Percentiles rank a stretch among this genome's conserved stretches.
phyloP scores from a whole-genome alignment of 2,888 invertebrate genomes.

The Melipona bicolor region DNA sequence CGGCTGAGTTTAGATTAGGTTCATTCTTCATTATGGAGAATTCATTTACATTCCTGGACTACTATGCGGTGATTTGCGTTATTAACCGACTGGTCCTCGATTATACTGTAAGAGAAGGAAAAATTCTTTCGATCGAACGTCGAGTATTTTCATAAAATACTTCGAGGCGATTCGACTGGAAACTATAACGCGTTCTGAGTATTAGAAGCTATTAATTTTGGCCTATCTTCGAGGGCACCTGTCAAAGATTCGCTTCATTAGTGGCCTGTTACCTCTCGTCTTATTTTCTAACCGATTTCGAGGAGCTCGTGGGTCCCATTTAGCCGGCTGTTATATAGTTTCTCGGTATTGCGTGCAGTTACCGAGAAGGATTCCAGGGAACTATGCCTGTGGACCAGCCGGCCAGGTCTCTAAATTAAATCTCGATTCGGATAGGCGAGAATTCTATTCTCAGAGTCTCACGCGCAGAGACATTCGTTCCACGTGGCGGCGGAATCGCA shows the following conservation, averaged over 20 bases:
- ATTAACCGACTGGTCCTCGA: slow-evolving; percentile 5
- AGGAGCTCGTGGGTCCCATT: neutral
- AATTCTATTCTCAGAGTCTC: slow-evolving; percentile 41
- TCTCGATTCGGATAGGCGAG: slow-evolving; percentile 62
- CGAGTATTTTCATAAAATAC: neutral
- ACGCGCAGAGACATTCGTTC: slow-evolving; percentile 35
- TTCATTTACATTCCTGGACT: slow-evolving; percentile 47
- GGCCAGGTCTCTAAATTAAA: slow-evolving; percentile 61
- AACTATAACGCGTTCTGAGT: neutral
- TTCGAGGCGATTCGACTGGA: neutral
- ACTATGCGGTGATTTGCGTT: slow-evolving; percentile 31
- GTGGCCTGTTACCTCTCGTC: neutral
- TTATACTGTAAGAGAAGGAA: no score
- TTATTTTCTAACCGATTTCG: neutral
- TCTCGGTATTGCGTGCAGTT: slow-evolving; percentile 54
- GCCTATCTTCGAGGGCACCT: neutral
- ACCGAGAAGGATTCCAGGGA: slow-evolving; percentile 43
- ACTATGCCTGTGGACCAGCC: slow-evolving; percentile 25
- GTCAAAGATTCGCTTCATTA: slow-evolving; percentile 41
- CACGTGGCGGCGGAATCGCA: slow-evolving; percentile 25
- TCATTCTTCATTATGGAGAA: slow-evolving; percentile 27
- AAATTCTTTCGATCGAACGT: no score
- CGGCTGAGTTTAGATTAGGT: slow-evolving; percentile 15
- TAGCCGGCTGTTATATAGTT: slow-evolving; percentile 49
- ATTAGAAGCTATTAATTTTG: slow-evolving; percentile 28